Evolutionary conservation across 2,797 vertebrate species (phyloP).

Genomic region (Acestrorhynchus altus): DNA sequence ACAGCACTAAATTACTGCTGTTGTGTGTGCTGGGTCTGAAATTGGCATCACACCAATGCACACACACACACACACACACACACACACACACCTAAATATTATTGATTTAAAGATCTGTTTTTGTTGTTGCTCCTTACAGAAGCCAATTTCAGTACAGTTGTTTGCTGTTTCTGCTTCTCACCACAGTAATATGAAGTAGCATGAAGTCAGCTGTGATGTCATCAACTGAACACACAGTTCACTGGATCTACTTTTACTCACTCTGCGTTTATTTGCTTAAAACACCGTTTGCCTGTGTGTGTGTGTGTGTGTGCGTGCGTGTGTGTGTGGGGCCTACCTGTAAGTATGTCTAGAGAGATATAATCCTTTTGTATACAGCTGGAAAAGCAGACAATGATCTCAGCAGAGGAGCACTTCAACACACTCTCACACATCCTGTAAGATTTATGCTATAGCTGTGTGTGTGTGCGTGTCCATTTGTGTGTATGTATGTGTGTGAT

Average conservation of each 20-base stretch:
- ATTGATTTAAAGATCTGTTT: background rate
- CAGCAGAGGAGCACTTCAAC: conserved; percentile 39
- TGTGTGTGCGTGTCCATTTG: conserved; percentile 20
- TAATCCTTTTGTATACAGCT: conserved; percentile 32
- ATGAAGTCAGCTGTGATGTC: background rate
- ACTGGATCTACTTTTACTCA: background rate
- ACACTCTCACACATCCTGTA: conserved; percentile 25
- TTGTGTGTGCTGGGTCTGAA: conserved; percentile 13
- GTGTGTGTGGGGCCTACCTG: conserved; percentile 26
- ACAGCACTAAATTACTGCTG: conserved; percentile 24
- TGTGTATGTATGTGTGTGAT: conserved; percentile 41
- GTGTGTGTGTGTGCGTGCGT: conserved; percentile 7
- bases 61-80: background rate
- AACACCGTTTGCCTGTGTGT: background rate
- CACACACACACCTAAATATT: background rate
- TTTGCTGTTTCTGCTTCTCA: background rate
- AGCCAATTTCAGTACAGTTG: background rate
- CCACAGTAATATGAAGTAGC: background rate
- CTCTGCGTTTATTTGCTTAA: background rate
- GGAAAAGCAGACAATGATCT: conserved; percentile 42
- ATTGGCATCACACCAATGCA: conserved; percentile 22
- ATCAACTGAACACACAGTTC: background rate
- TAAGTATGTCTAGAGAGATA: conserved; percentile 23
- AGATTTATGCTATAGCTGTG: conserved; percentile 4
- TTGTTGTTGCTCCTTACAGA: background rate